Conservation (phyloP, 2,113 vertebrate species). For the Corynorhinus townsendii region DNA sequence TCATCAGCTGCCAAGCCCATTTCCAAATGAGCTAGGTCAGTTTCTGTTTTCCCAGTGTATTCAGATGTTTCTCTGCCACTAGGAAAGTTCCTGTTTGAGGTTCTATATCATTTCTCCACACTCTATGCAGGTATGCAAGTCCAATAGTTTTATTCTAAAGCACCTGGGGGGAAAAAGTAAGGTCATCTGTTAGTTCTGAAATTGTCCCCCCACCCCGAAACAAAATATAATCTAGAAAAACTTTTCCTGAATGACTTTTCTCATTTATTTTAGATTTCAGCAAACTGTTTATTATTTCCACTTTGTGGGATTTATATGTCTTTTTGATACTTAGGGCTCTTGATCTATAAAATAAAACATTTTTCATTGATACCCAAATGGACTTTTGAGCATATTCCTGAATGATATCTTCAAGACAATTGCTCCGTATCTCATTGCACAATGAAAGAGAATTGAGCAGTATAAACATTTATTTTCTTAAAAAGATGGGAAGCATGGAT, state of each 20-base stretch:
- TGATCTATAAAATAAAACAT: neutral
- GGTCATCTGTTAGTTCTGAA: neutral
- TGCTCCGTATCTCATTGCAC: neutral
- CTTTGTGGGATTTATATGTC: neutral
- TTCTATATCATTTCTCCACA: neutral
- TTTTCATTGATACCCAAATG: neutral
- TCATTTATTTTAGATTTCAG: conserved; percentile 7
- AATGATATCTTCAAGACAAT: neutral
- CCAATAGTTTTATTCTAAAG: neutral
- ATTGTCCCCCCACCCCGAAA: neutral
- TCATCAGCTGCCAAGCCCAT: conserved; percentile 69
- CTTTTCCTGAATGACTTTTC: neutral
- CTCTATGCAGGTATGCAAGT: neutral
- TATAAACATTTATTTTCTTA: neutral
- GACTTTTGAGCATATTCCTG: neutral
- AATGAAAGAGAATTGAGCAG: neutral
- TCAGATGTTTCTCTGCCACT: conserved; percentile 61
- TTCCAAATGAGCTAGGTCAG: conserved; percentile 71
- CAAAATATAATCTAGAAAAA: neutral
- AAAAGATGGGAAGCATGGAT: neutral
- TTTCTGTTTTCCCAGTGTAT: conserved; percentile 76
- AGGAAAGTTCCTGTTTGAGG: conserved; percentile 60
- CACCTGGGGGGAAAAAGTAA: neutral
- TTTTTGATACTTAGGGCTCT: neutral
- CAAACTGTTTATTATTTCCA: neutral